These are phyloP conservation scores for Drosophila hydei DNA, from an alignment of 1,140 invertebrate species.

Conservation along the genomic window DNA sequence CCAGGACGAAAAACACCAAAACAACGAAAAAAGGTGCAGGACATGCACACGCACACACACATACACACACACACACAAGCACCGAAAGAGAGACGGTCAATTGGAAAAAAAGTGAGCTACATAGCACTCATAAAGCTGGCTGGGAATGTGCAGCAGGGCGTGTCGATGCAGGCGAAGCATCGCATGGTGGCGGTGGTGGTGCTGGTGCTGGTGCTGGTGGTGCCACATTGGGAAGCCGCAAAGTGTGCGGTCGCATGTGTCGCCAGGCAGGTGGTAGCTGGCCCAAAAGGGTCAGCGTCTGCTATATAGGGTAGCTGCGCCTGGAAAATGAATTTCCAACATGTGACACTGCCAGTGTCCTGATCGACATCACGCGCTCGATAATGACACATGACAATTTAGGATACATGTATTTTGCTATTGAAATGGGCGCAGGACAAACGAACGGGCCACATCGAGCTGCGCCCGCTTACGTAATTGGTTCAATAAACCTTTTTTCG, in stretches of 20 bases:
- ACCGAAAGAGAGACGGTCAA: constrained; percentile 34
- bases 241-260: constrained; percentile 71
- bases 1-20: constrained; percentile 19
- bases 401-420: constrained; percentile 2
- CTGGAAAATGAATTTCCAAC: constrained; percentile 62
- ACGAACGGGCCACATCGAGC: constrained; percentile 1
- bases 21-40: constrained; percentile 64
- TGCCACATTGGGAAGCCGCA: constrained; percentile 66
- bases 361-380: constrained; percentile 26
- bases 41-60: constrained; percentile 9
- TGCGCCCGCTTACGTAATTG: constrained; percentile 69
- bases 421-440: constrained; percentile 17
- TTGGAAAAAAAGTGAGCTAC: constrained; percentile 38
- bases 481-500: constrained; percentile 77
- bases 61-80: constrained; percentile 3
- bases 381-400: constrained; percentile 47
- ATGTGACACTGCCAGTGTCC: constrained; percentile 21
- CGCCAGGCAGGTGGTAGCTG: constrained; percentile 52
- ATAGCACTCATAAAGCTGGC: constrained; percentile 56
- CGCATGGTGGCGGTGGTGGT: constrained; percentile 1
- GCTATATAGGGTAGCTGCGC: constrained; percentile 59
- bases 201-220: constrained; percentile 10
- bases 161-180: constrained; percentile 35
- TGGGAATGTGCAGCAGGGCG: constrained; percentile 71
- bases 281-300: constrained; percentile 60